Evolutionary conservation across 2,797 vertebrate species (phyloP), one percentile per base, ranked within the genome.

Genomic region (Lindbergichthys nudifrons): DNA sequence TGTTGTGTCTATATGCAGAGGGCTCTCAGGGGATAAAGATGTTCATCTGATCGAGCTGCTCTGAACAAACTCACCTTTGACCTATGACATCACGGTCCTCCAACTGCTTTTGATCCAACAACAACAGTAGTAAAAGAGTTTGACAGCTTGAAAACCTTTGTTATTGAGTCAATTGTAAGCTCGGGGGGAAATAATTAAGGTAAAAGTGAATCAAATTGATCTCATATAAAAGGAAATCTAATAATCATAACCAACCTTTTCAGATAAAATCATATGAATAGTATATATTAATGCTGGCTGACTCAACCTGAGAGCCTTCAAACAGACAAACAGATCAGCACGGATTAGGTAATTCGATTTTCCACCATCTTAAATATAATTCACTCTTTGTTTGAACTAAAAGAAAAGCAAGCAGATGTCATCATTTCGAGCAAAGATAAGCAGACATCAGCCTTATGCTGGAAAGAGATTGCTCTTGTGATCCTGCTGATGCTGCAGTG

Each of bases 331-430:
- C 62, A 73, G 64, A 82, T 88, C 68, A 84, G 50, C 23, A 12
- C 1, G 42, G 81, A 86, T 89, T 85, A 41, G 45, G 11, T 84
- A 84, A 87, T 90, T 82, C 53, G 67, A 79, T 86, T 77, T 36
- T 51, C 19, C 60, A 47, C 0, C 1, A 50, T 42, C 67, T 76
- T 64, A 56, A 75, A 73, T 80, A 66, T 56, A 51, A 84, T 83
- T 85, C 47, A 21, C 71, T 3, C 15, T 75, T 82, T 69, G 57
- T 79, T 75, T 41, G 15, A 62, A 65, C 26, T 76, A 85, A 65
- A 70, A 50, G 42, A 42, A 62, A 75, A 80, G 78, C 66, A 52
- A 51, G 41, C 65, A 32, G 45, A 75, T 14, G 52, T 10, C 16
- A 2, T 9, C 3, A 1, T 60, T 73, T 71, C 5, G 7, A 10